phyloP scores from a whole-genome alignment of 2,797 vertebrate genomes.

The Cuculus canorus region DNA sequence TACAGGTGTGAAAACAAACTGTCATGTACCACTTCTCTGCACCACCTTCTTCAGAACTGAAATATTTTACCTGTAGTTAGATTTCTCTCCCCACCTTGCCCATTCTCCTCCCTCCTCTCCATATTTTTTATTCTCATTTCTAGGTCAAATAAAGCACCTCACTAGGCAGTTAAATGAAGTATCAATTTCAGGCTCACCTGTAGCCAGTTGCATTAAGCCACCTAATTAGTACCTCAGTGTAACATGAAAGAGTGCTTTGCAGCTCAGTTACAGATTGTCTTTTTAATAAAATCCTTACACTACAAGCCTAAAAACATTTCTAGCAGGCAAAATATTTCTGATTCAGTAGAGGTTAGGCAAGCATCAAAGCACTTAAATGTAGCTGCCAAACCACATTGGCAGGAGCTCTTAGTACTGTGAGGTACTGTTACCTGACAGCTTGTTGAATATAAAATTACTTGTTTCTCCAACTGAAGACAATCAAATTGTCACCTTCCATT shows the following conservation, averaged over 20 bases:
- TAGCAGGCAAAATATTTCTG: constrained; percentile 75
- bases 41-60: constrained; percentile 1
- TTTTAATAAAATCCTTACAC: constrained; percentile 72
- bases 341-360: constrained; percentile 78
- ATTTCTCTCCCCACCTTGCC: not conserved
- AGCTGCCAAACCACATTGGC: constrained; percentile 90
- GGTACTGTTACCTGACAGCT: constrained; percentile 93
- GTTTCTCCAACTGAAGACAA: constrained; percentile 91
- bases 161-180: not conserved
- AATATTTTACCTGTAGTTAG: not conserved
- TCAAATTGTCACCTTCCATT: constrained; percentile 95
- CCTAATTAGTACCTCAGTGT: constrained; percentile 19
- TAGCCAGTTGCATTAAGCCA: constrained; percentile 26
- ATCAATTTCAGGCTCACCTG: constrained; percentile 54
- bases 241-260: constrained; percentile 59
- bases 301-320: constrained; percentile 72
- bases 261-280: constrained; percentile 63
- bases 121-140: not conserved
- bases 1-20: constrained; percentile 5
- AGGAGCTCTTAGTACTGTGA: constrained; percentile 88
- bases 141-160: not conserved
- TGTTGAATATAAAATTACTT: constrained; percentile 89
- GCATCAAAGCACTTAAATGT: constrained; percentile 82
- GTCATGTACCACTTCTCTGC: not conserved
- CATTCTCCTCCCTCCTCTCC: not conserved